These are phyloP conservation scores for Alces alces DNA, from an alignment of 2,113 vertebrate species.

Conservation along the genomic window DNA sequence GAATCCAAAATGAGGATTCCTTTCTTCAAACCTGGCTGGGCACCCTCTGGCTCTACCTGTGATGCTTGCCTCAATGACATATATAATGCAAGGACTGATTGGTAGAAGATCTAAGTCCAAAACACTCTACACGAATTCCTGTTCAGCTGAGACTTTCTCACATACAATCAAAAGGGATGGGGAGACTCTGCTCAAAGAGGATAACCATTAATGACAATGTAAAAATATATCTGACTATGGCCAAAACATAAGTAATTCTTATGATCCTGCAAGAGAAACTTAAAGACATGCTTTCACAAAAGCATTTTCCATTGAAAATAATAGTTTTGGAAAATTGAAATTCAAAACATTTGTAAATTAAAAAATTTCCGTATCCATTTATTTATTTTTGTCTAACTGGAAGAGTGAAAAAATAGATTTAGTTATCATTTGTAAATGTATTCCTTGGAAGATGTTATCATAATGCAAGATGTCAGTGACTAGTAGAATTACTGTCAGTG, in stretches of 20 bases:
- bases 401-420: background rate
- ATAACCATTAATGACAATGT: background rate
- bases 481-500: background rate
- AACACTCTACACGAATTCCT: rapidly evolving
- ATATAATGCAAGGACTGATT: background rate
- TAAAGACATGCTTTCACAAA: background rate
- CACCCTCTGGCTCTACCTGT: background rate
- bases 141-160: background rate
- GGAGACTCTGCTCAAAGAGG: background rate
- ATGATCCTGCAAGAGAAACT: background rate
- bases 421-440: background rate
- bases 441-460: background rate
- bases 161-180: background rate
- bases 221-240: background rate
- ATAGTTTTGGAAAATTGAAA: background rate
- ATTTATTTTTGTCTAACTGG: background rate
- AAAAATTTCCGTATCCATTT: background rate
- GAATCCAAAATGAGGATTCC: background rate
- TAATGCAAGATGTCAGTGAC: background rate
- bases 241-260: background rate
- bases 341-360: background rate
- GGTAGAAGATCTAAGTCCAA: background rate
- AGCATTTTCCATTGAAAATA: background rate
- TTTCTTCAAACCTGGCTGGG: background rate
- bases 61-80: background rate